Conservation (phyloP, 2,888 invertebrate species). For the Actias luna region DNA sequence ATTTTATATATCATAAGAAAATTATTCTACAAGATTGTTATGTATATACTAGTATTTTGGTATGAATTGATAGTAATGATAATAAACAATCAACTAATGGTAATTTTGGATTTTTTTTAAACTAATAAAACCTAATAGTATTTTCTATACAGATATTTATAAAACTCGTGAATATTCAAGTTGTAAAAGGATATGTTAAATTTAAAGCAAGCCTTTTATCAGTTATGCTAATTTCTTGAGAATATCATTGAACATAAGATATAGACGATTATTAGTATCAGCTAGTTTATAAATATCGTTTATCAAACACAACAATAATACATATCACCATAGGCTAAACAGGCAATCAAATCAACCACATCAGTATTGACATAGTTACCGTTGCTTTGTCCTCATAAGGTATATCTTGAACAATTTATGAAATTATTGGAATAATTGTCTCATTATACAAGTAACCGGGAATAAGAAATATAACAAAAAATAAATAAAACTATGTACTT, state of each 20-base stretch:
- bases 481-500: constrained; percentile 23
- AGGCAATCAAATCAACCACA: background rate
- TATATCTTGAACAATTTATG: background rate
- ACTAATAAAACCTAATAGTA: too few relatives aligned
- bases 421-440: background rate
- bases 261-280: background rate
- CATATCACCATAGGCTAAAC: background rate
- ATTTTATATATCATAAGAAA: too few relatives aligned
- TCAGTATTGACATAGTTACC: background rate
- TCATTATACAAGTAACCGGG: background rate
- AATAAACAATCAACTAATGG: background rate
- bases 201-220: too few relatives aligned
- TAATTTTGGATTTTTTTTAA: background rate
- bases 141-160: too few relatives aligned
- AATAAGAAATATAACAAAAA: constrained; percentile 1
- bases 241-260: background rate
- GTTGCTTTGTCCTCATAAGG: background rate
- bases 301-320: background rate
- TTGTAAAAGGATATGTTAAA: too few relatives aligned
- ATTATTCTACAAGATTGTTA: too few relatives aligned
- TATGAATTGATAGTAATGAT: too few relatives aligned
- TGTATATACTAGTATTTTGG: too few relatives aligned
- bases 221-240: background rate
- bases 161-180: too few relatives aligned
- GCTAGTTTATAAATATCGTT: background rate